Conservation (phyloP, 2,797 vertebrate genomes). For the Nyctalus aviator region DNA sequence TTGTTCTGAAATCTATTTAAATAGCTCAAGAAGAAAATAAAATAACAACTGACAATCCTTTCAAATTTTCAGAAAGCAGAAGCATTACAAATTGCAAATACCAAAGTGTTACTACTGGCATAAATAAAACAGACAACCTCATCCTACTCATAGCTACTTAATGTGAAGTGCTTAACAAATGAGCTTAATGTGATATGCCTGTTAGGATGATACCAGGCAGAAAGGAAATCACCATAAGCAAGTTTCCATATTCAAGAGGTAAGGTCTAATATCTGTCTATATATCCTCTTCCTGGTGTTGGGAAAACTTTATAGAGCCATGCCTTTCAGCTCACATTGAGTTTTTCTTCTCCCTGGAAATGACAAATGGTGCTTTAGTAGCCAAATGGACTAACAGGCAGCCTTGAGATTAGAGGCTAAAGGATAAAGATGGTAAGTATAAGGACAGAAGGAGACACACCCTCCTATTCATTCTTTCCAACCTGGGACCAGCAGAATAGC, state of each 20-base stretch:
- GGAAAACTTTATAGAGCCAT: neutral
- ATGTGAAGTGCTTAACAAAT: conserved; percentile 10
- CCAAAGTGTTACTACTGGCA: neutral
- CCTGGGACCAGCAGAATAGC: neutral
- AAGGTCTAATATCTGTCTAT: neutral
- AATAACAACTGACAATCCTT: conserved; percentile 26
- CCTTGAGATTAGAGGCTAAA: conserved; percentile 24
- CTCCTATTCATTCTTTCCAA: neutral
- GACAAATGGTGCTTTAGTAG: neutral
- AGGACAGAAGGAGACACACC: neutral
- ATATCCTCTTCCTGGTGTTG: neutral
- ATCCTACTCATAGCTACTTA: conserved; percentile 40
- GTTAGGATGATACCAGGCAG: neutral
- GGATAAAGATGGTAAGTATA: neutral
- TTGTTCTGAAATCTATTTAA: conserved; percentile 41
- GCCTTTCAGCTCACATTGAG: neutral
- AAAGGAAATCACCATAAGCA: neutral
- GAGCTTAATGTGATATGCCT: neutral
- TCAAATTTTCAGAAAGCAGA: conserved; percentile 58
- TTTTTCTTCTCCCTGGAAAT: conserved; percentile 34
- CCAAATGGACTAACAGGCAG: neutral
- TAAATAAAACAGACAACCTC: conserved; percentile 47
- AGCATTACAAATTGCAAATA: conserved; percentile 51
- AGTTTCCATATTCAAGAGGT: conserved; percentile 32
- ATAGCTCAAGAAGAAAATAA: conserved; percentile 52